These are phyloP conservation scores for Colletes gigas DNA, from an alignment of 1,140 invertebrate species.

Conservation along the genomic window DNA sequence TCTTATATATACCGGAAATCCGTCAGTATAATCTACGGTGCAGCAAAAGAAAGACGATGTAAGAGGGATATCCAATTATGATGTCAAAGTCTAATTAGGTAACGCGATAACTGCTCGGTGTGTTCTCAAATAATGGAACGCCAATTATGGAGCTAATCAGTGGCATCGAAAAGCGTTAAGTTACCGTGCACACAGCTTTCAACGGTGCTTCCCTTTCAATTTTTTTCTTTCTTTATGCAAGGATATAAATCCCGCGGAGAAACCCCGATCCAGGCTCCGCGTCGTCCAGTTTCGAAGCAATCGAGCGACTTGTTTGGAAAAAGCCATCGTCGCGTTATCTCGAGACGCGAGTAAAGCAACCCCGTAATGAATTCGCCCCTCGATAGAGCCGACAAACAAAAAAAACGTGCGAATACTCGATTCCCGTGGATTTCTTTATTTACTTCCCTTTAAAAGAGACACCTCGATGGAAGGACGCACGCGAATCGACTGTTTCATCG, in stretches of 20 bases:
- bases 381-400: conserved; percentile 10
- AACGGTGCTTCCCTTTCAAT: neutral
- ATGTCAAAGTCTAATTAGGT: conserved; percentile 23
- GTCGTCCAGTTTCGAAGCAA: neutral
- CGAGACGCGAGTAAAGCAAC: neutral
- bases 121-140: conserved; percentile 41
- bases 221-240: too few relatives aligned
- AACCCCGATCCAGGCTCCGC: neutral
- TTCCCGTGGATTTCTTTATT: conserved; percentile 59
- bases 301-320: neutral
- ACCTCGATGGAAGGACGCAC: conserved; percentile 16
- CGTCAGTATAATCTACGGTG: neutral
- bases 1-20: neutral
- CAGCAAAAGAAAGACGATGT: neutral
- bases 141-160: conserved; percentile 41
- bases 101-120: conserved; percentile 38
- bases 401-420: conserved; percentile 59
- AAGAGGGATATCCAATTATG: conserved; percentile 44
- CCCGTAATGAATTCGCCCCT: conserved; percentile 34
- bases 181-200: neutral
- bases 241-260: too few relatives aligned
- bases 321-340: neutral
- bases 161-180: neutral
- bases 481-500: neutral
- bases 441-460: conserved; percentile 43